Evolutionary conservation across 2,797 vertebrate genomes (phyloP).

Genomic region (Cirrhinus molitorella): DNA sequence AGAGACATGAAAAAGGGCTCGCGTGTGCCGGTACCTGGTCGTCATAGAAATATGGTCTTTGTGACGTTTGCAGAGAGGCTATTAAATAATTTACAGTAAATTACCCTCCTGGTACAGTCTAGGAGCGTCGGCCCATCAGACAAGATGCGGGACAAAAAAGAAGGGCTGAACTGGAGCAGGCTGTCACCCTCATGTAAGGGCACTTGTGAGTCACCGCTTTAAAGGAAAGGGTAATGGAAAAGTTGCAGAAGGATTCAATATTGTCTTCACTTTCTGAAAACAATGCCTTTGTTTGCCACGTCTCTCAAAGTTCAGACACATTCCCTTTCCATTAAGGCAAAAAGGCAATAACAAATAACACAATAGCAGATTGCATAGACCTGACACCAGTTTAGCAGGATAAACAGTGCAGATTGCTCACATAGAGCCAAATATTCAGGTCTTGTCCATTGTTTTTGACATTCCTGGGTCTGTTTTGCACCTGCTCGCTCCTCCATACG

Average conservation of each 20-base stretch:
- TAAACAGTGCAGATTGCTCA: neutral
- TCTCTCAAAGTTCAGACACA: constrained; percentile 9
- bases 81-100: constrained; percentile 72
- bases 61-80: constrained; percentile 56
- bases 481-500: neutral
- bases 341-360: constrained; percentile 5
- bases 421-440: neutral
- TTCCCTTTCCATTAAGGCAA: constrained; percentile 1
- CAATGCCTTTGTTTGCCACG: constrained; percentile 1
- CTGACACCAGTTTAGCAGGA: neutral
- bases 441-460: constrained; percentile 4
- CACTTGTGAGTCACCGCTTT: constrained; percentile 57
- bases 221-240: constrained; percentile 55
- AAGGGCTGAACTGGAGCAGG: constrained; percentile 32
- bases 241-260: constrained; percentile 51
- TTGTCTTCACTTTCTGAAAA: constrained; percentile 49
- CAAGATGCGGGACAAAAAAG: constrained; percentile 25
- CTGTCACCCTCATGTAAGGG: constrained; percentile 49
- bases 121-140: neutral
- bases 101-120: constrained; percentile 62
- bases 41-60: constrained; percentile 55
- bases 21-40: constrained; percentile 36
- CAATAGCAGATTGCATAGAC: neutral
- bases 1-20: constrained; percentile 37
- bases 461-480: constrained; percentile 40